A percentile compares a stretch with the other conserved stretches of the same genome.
These are phyloP conservation scores for Hylyphantes graminicola DNA, from an alignment of 1,140 invertebrate species.

Conservation along the genomic window DNA sequence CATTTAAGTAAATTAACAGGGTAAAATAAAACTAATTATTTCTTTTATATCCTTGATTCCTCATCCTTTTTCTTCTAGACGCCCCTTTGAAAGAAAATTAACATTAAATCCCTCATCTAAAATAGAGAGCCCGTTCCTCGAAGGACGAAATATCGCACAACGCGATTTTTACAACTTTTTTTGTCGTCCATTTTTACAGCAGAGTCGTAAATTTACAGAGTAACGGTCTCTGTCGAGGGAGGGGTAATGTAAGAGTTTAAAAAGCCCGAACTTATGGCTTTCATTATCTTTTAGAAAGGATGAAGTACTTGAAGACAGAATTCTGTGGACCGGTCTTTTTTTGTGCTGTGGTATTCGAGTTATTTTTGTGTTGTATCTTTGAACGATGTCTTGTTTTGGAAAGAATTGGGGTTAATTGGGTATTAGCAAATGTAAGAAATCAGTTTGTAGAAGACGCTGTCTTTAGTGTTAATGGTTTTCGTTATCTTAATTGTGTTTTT, in stretches of 20 bases:
- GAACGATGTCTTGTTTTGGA: no score
- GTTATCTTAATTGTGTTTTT: no score
- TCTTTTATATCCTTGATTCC: background rate
- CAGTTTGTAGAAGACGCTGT: no score
- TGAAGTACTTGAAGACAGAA: conserved; percentile 21
- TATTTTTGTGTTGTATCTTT: no score
- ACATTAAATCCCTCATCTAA: conserved; percentile 26
- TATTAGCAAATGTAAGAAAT: no score
- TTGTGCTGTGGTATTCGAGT: no score
- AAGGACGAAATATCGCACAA: conserved; percentile 31
- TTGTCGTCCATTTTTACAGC: no score
- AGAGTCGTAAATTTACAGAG: conserved; percentile 32
- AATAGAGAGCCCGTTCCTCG: background rate
- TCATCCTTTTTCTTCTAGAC: background rate
- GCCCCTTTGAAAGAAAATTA: conserved; percentile 29
- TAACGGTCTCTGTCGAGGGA: conserved; percentile 3
- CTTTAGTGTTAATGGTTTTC: no score
- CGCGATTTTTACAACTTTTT: conserved; percentile 31
- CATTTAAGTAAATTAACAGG: no score
- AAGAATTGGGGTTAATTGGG: no score
- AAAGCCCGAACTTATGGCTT: conserved; percentile 42
- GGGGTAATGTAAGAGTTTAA: conserved; percentile 5
- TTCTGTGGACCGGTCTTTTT: background rate
- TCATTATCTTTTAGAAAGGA: conserved; percentile 34
- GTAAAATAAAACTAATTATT: no score